These are phyloP conservation scores for Pseudochaenichthys georgianus DNA, from an alignment of 2,797 vertebrate genomes.

Conservation along the genomic window DNA sequence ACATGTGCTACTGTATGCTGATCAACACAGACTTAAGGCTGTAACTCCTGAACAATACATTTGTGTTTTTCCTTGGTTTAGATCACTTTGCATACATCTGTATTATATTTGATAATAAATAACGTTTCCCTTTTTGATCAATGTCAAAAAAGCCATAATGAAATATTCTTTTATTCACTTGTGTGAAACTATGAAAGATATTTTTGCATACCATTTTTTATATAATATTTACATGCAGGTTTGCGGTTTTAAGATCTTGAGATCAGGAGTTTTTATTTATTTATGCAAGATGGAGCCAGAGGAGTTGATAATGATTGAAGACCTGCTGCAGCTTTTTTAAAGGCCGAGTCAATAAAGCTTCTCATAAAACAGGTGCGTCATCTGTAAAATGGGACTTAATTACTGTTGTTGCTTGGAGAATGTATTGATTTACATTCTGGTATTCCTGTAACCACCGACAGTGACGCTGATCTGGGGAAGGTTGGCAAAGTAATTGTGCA, in stretches of 20 bases:
- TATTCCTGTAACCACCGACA: background rate
- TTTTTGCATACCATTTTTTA: background rate
- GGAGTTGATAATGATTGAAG: background rate
- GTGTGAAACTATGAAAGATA: background rate
- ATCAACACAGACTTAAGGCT: background rate
- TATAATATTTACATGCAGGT: background rate
- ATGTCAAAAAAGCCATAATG: background rate
- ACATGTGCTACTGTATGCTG: background rate
- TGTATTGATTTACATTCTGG: conserved; percentile 45
- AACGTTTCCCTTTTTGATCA: background rate
- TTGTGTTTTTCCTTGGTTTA: background rate
- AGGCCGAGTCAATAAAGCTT: background rate
- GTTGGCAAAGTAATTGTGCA: too few relatives aligned
- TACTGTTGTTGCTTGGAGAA: conserved; percentile 25
- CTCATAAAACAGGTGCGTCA: background rate
- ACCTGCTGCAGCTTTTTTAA: background rate
- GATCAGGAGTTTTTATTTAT: background rate
- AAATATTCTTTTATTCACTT: background rate
- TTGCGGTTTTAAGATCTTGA: background rate
- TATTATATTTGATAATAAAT: background rate
- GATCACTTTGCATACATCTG: background rate
- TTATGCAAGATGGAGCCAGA: background rate
- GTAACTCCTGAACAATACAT: background rate
- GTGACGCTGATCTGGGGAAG: background rate
- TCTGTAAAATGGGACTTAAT: conserved; percentile 10